phyloP scores from a whole-genome alignment of 2,113 vertebrate genomes.

The Gracilinanus agilis region DNA sequence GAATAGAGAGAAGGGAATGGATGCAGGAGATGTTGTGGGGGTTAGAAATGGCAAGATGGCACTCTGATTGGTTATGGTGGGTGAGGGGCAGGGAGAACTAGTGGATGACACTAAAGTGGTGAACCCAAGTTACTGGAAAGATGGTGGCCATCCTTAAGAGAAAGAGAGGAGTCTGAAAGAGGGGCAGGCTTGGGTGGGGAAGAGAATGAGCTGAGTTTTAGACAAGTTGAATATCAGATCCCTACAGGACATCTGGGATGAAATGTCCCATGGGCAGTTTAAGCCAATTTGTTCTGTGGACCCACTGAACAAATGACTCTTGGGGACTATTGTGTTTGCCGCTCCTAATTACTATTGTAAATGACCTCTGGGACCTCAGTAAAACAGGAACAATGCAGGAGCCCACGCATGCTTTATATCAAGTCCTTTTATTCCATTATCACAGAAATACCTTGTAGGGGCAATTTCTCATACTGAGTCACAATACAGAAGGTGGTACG shows the following conservation, averaged over 20 bases:
- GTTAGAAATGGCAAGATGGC: background rate
- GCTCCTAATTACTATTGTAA: background rate
- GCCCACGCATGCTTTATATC: conserved; percentile 82
- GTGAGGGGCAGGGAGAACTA: background rate
- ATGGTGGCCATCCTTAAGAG: background rate
- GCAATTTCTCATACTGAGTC: conserved; percentile 92
- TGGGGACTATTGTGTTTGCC: background rate
- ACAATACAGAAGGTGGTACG: conserved; percentile 97
- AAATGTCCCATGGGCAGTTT: background rate
- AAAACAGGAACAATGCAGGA: conserved; percentile 72
- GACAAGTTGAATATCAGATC: background rate
- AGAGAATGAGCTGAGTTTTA: background rate
- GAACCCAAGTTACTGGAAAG: background rate
- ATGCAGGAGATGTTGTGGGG: background rate
- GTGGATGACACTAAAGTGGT: background rate
- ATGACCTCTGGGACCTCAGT: background rate
- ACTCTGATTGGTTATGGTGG: background rate
- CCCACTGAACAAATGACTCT: background rate
- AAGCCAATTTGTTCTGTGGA: background rate
- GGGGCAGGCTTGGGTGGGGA: background rate
- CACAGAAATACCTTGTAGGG: conserved; percentile 96
- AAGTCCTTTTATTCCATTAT: conserved; percentile 95
- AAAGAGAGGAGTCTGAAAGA: background rate
- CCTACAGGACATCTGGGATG: background rate
- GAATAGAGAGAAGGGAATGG: background rate